A percentile compares a stretch with the other conserved stretches of the same genome.
phyloP scores from a whole-genome alignment of 2,797 vertebrate genomes.

The Phaenicophaeus curvirostris region DNA sequence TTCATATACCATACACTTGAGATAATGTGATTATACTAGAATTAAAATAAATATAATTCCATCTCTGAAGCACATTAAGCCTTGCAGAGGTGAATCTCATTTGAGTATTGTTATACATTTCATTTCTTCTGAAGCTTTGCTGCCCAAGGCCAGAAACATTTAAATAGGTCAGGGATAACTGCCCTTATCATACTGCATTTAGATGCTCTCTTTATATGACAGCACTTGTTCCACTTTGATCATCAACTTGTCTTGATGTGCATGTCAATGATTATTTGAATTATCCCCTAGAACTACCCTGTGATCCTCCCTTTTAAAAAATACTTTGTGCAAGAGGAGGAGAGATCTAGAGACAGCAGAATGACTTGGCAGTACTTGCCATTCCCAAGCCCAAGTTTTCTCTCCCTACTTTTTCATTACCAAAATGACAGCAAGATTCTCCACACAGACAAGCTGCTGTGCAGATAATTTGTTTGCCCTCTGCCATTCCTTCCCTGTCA shows the following conservation, averaged over 20 bases:
- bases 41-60: slow-evolving; percentile 16
- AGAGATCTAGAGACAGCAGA: not conserved
- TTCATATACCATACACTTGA: not conserved
- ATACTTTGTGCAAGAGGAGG: not conserved
- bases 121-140: slow-evolving; percentile 17
- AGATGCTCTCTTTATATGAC: not conserved
- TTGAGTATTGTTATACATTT: slow-evolving; percentile 40
- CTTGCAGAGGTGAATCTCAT: slow-evolving; percentile 60
- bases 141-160: slow-evolving; percentile 53
- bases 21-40: slow-evolving; percentile 2
- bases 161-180: slow-evolving; percentile 63
- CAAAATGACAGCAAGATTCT: not conserved
- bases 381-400: not conserved
- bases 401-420: not conserved
- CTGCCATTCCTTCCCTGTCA: not conserved
- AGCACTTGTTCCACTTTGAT: slow-evolving; percentile 14
- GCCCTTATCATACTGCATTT: not conserved
- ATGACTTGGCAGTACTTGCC: not conserved
- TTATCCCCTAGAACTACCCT: not conserved
- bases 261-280: slow-evolving; percentile 7
- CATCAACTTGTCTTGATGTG: not conserved
- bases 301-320: not conserved
- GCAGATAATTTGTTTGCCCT: not conserved
- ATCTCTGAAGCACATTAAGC: slow-evolving; percentile 47
- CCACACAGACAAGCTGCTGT: no score